Base-by-base conservation (phyloP, 1,140 invertebrate species). In the Doryteuthis pealeii region DNA sequence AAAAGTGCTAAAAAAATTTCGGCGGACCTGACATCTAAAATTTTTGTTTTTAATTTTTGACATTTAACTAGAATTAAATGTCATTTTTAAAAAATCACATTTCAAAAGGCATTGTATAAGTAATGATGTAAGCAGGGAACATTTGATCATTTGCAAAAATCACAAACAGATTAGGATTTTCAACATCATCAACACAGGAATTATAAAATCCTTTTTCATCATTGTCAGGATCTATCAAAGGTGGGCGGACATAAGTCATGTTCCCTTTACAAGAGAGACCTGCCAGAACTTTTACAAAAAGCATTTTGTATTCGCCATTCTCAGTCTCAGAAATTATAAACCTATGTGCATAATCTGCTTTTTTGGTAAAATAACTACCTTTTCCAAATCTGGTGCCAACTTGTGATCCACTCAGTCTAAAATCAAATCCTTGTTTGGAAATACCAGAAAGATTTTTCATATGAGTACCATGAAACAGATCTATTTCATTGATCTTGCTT, bases 81-180 rank as follows among this genome's bases (percentile, higher is more conserved):
- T n/a, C n/a, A n/a, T n/a, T n/a, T n/a, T n/a, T n/a, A n/a, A n/a
- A n/a, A n/a, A n/a, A n/a, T n/a, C n/a, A n/a, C n/a, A n/a, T n/a
- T n/a, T n/a, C n/a, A n/a, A n/a, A n/a, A n/a, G n/a, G n/a, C n/a
- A n/a, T n/a, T 40, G 65, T 18, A 69, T 84, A 84, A 54, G 78
- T 70, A 6, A 84, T 79, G 22, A 83, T 28, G 68, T 82, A 83
- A 68, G 81, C 80, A 0, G 81, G 80, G 67, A 82, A 84, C 45
- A 74, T 77, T 68, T 84, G 82, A 26, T 71, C 73, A 31, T 77
- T 75, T 18, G 77, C 67, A 71, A 81, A 83, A 12, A 84, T 72
- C 18, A 81, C 79, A 74, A 75, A 83, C 31, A 84, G 73, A 0
- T 45, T 54, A 0, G 81, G 82, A 12, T 73, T 31, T 1, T 45